phyloP scores from a whole-genome alignment of 2,888 invertebrate species.

The Lobophora halterata region DNA sequence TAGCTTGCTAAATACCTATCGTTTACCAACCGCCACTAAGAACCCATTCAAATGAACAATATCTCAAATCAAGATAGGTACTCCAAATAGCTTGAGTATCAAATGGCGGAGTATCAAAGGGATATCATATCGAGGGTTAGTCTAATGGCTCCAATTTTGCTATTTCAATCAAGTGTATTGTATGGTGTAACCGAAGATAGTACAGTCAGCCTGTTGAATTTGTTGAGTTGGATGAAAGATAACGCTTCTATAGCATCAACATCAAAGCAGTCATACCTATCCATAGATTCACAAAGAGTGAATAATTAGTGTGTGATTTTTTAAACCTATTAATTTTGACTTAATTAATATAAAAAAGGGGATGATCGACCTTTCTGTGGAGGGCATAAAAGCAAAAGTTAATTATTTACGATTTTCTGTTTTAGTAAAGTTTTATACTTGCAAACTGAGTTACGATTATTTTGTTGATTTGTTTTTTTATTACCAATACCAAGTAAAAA shows the following conservation, averaged over 20 bases:
- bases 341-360: no score
- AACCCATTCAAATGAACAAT: conserved; percentile 48
- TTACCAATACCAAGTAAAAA: no score
- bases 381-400: no score
- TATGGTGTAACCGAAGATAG: conserved; percentile 32
- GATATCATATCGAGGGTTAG: conserved; percentile 43
- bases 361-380: conserved; percentile 55
- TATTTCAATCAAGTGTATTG: conserved; percentile 58
- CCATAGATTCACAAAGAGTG: no score
- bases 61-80: conserved; percentile 56
- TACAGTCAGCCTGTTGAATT: no score
- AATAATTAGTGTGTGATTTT: no score
- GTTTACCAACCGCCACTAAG: conserved; percentile 6
- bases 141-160: conserved; percentile 53
- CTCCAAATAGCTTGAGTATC: conserved; percentile 22
- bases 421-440: no score
- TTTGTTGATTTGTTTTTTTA: conserved; percentile 6
- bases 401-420: conserved; percentile 60
- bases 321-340: no score
- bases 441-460: no score
- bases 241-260: no score
- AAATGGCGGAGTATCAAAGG: conserved; percentile 38
- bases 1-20: conserved; percentile 13
- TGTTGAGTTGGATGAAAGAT: no score
- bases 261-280: no score